A percentile compares a stretch with the other conserved stretches of the same genome.
phyloP scores from a whole-genome alignment of 2,113 vertebrate genomes.

The Solenodon paradoxus region DNA sequence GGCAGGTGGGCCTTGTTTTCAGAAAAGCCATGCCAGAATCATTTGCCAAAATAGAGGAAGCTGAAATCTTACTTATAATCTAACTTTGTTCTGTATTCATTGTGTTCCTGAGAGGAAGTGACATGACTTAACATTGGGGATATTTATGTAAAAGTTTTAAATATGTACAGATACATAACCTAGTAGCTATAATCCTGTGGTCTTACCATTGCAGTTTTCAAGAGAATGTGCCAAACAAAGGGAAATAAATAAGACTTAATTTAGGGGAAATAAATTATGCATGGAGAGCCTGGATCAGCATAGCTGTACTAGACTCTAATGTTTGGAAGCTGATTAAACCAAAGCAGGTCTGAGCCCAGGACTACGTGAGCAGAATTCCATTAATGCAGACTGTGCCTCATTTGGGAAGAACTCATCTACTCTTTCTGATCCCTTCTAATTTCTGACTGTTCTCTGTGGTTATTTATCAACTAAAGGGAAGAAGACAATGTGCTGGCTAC shows the following conservation, averaged over 20 bases:
- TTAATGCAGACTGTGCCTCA: slow-evolving; percentile 47
- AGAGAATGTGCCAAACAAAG: slow-evolving; percentile 65
- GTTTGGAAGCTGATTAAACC: slow-evolving; percentile 79
- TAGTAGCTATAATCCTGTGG: neutral
- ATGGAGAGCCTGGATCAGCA: slow-evolving; percentile 53
- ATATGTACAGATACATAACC: neutral
- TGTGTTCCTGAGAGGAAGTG: neutral
- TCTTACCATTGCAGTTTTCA: slow-evolving; percentile 66
- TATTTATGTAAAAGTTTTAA: neutral
- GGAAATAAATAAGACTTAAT: slow-evolving; percentile 61
- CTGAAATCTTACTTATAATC: neutral
- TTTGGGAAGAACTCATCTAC: neutral
- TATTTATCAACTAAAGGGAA: slow-evolving; percentile 49
- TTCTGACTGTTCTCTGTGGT: slow-evolving; percentile 35
- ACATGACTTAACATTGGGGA: neutral
- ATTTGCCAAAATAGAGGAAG: neutral
- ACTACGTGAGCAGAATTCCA: slow-evolving; percentile 64
- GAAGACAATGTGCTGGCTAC: neutral
- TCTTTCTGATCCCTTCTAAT: neutral
- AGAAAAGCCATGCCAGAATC: neutral
- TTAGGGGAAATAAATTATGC: slow-evolving; percentile 74
- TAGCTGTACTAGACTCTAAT: slow-evolving; percentile 47
- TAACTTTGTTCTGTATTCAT: neutral
- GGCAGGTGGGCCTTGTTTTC: neutral
- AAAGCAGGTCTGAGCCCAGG: slow-evolving; percentile 48